Percentiles rank a stretch among this genome's conserved stretches.
phyloP scores from a whole-genome alignment of 1,140 invertebrate species.

The Bombus soroeensis region DNA sequence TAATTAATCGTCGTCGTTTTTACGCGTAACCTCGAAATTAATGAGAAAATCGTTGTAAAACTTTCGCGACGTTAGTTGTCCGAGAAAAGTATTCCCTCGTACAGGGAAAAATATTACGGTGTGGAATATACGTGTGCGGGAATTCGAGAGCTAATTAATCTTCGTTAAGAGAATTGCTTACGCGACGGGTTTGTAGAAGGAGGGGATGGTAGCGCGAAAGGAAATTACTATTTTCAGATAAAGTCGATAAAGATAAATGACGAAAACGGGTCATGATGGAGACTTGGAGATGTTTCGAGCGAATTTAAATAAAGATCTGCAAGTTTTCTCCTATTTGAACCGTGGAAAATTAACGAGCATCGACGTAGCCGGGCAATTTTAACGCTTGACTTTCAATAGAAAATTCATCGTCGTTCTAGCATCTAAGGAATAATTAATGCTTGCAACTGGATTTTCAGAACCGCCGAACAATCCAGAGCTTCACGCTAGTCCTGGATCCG shows the following conservation, averaged over 20 bases:
- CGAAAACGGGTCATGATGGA: not conserved
- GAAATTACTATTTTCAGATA: conserved; percentile 59
- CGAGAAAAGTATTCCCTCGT: conserved; percentile 10
- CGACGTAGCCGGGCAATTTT: not conserved
- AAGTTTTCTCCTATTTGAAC: not conserved
- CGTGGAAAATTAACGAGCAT: not conserved
- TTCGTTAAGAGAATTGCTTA: conserved; percentile 65
- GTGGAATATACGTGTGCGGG: not conserved
- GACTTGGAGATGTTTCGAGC: not conserved
- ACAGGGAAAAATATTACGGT: conserved; percentile 7
- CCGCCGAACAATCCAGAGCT: conserved; percentile 85
- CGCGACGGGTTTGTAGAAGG: not conserved
- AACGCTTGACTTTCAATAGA: not conserved
- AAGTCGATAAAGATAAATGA: conserved; percentile 65
- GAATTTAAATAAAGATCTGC: conserved; percentile 39
- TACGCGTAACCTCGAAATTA: conserved; percentile 1
- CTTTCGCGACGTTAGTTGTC: conserved; percentile 15
- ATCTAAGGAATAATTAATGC: conserved; percentile 1
- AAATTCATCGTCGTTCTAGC: not conserved
- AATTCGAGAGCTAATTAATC: conserved; percentile 65
- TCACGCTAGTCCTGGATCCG: conserved; percentile 80
- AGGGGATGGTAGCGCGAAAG: not conserved
- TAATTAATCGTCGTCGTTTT: conserved; percentile 7
- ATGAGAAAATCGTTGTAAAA: conserved; percentile 8
- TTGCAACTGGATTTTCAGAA: conserved; percentile 78